These are phyloP conservation scores for Amiota communis DNA, from an alignment of 2,888 invertebrate genomes.

Conservation along the genomic window DNA sequence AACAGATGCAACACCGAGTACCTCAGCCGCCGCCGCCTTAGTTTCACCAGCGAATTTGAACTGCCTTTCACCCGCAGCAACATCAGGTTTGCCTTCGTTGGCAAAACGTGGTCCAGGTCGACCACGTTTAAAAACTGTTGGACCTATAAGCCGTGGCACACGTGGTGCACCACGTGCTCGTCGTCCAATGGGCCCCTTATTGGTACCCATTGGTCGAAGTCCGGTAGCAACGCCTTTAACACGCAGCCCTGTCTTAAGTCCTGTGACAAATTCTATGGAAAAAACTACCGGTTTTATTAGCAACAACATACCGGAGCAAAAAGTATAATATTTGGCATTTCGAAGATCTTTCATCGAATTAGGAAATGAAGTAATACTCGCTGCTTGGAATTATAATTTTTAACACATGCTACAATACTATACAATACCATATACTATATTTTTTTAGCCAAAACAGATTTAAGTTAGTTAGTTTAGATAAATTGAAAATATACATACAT, in stretches of 20 bases:
- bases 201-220: slow-evolving; percentile 71
- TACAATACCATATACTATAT: too few relatives aligned
- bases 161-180: slow-evolving; percentile 77
- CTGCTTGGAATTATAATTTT: not conserved
- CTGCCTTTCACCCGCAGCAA: slow-evolving; percentile 37
- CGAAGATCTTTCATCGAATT: too few relatives aligned
- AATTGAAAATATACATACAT: too few relatives aligned
- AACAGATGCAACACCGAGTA: slow-evolving; percentile 2
- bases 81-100: slow-evolving; percentile 55
- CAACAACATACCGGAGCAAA: not conserved
- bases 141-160: slow-evolving; percentile 79
- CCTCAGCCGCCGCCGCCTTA: slow-evolving; percentile 12
- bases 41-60: too few relatives aligned
- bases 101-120: slow-evolving; percentile 80
- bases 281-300: not conserved
- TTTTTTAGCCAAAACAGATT: too few relatives aligned
- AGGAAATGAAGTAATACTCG: slow-evolving; percentile 10
- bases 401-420: too few relatives aligned
- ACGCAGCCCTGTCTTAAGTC: slow-evolving; percentile 71
- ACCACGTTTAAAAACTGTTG: slow-evolving; percentile 79
- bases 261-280: slow-evolving; percentile 60
- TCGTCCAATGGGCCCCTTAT: slow-evolving; percentile 74
- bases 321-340: not conserved
- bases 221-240: slow-evolving; percentile 69
- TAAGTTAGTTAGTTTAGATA: too few relatives aligned